Percentiles rank a stretch among this genome's conserved stretches.
These are phyloP conservation scores for Saguinus imperator DNA, from an alignment of 2,113 vertebrate genomes.

Conservation along the genomic window DNA sequence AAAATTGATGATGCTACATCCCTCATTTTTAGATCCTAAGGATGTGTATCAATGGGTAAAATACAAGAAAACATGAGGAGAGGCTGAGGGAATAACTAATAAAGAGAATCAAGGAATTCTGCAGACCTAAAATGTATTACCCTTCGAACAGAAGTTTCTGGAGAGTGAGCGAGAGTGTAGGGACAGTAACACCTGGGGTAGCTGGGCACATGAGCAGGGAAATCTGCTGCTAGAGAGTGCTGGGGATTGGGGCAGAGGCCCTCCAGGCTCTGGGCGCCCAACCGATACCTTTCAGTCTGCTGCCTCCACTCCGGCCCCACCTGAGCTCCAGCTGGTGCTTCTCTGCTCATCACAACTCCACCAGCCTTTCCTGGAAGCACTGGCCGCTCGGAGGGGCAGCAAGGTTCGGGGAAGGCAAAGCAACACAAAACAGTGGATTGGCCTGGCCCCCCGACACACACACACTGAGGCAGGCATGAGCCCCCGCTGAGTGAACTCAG, in stretches of 20 bases:
- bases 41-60: too few species aligned
- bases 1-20: background rate
- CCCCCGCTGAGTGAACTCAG: background rate
- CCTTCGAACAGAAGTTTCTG: background rate
- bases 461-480: too few species aligned
- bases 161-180: background rate
- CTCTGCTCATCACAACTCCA: accelerated
- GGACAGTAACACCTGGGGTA: background rate
- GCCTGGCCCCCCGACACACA: background rate
- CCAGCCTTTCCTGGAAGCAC: background rate
- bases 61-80: background rate
- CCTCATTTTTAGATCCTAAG: background rate
- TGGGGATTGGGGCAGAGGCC: background rate
- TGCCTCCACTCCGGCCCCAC: background rate
- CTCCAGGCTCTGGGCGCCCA: too few species aligned
- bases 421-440: accelerated
- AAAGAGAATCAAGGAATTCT: background rate
- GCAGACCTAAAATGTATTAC: background rate
- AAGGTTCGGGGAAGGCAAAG: background rate
- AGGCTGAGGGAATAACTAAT: background rate
- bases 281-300: background rate
- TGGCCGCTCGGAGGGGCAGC: accelerated
- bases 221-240: background rate
- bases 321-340: background rate
- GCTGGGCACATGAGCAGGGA: background rate